Evolutionary conservation across 2,113 vertebrate genomes (phyloP), one percentile per base, ranked within the genome.

Genomic region (Corynorhinus townsendii): DNA sequence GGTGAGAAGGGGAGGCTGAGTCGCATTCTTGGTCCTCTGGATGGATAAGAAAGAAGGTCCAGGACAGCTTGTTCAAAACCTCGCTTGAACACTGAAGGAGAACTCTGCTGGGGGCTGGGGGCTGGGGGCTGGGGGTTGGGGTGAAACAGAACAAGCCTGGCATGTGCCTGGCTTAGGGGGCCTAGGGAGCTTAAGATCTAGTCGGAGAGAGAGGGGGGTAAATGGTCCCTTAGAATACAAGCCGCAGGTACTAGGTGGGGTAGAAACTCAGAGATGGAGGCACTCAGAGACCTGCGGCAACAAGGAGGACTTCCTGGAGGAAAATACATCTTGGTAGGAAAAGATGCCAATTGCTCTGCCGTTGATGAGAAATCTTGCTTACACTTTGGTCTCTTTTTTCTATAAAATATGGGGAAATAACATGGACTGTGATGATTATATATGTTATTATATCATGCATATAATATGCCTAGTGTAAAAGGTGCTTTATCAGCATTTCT

Each of bases 11-110:
- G 22, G 72, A 73, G 76, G 80, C 38, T 52, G 28, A 90, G 15
- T 8, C 35, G 30, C 0, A 0, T 35, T 19, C 7, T 3, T 2
- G 33, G 12, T 49, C n/a, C 30, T 40, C 8, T 1, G 52, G 2
- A 20, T 49, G 11, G 40, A 12, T 11, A 22, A n/a, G 22, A 54
- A 83, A 49, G 47, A 43, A 80, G 7, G 30, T 30, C 19, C 20
- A 8, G 54, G 19, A 45, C 0, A 3, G 14, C 28, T 73, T 45
- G 17, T 66, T 86, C 11, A 24, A 45, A 26, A 52, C 11, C 14
- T 87, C 76, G 87, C 9, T 43, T 90, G 73, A 19, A 19, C 24
- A 8, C n/a, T 68, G 17, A 26, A 38, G 20, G 33, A 73, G 40
- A 71, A 45, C 19, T 79, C 5, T 71, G 11, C 79, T 38, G 2